Evolutionary conservation across 2,888 invertebrate species (phyloP).

Genomic region (Cephus sareptanus): DNA sequence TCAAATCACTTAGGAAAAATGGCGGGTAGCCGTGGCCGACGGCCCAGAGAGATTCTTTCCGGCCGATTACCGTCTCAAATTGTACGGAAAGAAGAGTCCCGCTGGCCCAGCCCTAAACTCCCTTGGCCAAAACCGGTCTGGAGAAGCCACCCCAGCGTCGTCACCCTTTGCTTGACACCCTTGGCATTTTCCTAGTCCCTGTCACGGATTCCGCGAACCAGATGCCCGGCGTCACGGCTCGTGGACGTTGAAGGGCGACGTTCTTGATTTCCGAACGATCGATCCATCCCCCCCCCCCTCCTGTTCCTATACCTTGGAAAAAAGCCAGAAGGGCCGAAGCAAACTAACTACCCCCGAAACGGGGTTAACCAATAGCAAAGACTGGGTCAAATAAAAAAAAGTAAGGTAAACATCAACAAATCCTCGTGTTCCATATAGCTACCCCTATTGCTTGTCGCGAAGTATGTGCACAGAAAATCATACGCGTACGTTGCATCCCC

Average conservation of each 20-base stretch:
- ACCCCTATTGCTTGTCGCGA: not conserved
- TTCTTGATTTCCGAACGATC: not conserved
- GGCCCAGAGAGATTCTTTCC: slow-evolving; percentile 32
- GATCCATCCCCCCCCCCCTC: not conserved
- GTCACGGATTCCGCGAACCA: slow-evolving; percentile 46
- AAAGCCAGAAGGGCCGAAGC: not conserved
- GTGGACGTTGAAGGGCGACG: slow-evolving; percentile 59
- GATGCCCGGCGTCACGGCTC: slow-evolving; percentile 66
- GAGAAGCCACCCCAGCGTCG: not conserved
- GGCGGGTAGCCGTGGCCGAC: slow-evolving; percentile 16
- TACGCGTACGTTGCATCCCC: slow-evolving; percentile 24
- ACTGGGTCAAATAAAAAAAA: not conserved
- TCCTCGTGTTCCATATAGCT: not conserved
- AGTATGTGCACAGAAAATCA: not conserved
- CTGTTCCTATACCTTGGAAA: not conserved
- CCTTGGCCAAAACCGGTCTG: not conserved
- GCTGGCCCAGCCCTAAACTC: not conserved
- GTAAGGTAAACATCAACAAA: not conserved
- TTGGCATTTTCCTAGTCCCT: slow-evolving; percentile 46
- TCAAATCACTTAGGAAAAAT: slow-evolving; percentile 34
- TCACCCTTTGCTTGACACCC: slow-evolving; percentile 32
- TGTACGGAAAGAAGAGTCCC: slow-evolving; percentile 36
- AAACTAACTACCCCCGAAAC: not conserved
- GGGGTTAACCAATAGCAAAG: not conserved
- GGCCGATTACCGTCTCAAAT: slow-evolving; percentile 43